phyloP scores from a whole-genome alignment of 2,113 vertebrate species.

The Sphaerodactylus townsendi region DNA sequence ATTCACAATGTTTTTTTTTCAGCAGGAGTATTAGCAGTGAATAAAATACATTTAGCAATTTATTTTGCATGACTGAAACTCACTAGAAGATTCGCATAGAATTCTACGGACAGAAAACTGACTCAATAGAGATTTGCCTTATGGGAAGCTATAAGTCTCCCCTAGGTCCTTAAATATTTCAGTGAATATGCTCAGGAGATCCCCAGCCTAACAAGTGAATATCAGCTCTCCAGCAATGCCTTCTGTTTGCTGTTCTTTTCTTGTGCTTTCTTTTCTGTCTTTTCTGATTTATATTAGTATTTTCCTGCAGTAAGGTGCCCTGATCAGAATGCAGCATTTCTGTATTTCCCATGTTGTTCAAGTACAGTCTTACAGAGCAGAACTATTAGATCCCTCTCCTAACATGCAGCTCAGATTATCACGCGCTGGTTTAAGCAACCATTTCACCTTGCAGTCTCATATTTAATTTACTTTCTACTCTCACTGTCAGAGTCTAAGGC shows the following conservation, averaged over 20 bases:
- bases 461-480: constrained; percentile 28
- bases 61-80: not conserved
- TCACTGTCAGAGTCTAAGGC: constrained; percentile 10
- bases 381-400: not conserved
- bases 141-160: not conserved
- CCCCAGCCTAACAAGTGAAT: not conserved
- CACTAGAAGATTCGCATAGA: not conserved
- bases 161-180: not conserved
- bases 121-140: not conserved
- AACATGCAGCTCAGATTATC: constrained; percentile 6
- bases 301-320: not conserved
- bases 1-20: not conserved
- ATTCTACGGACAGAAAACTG: not conserved
- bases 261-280: not conserved
- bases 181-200: not conserved
- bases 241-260: not conserved
- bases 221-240: not conserved
- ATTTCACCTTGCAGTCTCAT: constrained; percentile 16
- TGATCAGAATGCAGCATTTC: constrained; percentile 1
- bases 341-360: constrained; percentile 12
- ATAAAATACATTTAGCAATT: not conserved
- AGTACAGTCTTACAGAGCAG: not conserved
- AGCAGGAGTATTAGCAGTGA: not conserved
- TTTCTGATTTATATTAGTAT: constrained; percentile 11
- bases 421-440: not conserved